phyloP scores from a whole-genome alignment of 2,888 invertebrate species.

The Drosophila lutescens region DNA sequence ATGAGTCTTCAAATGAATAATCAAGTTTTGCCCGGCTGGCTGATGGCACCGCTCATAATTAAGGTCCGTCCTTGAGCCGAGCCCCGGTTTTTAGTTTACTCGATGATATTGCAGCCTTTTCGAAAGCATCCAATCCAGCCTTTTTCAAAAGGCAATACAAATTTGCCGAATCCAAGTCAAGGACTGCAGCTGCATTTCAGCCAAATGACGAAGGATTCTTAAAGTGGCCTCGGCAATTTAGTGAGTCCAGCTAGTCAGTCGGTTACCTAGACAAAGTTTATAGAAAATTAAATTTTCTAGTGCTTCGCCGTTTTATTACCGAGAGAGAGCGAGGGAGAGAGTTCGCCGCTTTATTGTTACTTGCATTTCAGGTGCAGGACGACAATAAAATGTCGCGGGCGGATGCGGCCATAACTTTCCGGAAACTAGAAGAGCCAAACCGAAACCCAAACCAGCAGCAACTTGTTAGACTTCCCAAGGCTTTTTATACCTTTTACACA shows the following conservation, averaged over 20 bases:
- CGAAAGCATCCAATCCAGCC: conserved; percentile 5
- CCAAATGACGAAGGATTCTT: conserved; percentile 9
- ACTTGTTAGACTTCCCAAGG: conserved; percentile 48
- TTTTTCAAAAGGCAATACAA: conserved; percentile 27
- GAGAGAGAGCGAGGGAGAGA: no score
- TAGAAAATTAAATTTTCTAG: conserved; percentile 46
- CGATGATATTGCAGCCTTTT: conserved; percentile 49
- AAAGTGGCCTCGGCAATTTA: conserved; percentile 28
- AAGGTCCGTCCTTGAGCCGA: conserved; percentile 59
- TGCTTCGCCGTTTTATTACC: conserved; percentile 45
- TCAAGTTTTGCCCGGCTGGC: conserved; percentile 56
- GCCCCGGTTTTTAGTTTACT: conserved; percentile 11
- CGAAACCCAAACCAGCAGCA: conserved; percentile 45
- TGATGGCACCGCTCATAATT: conserved; percentile 54
- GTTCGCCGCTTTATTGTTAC: conserved; percentile 22
- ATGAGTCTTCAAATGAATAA: conserved; percentile 76
- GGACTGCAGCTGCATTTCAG: conserved; percentile 43
- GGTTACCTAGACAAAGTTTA: conserved; percentile 26
- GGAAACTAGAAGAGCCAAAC: conserved; percentile 40
- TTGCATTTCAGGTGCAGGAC: conserved; percentile 47
- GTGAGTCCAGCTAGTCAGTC: background rate
- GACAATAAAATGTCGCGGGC: conserved; percentile 62
- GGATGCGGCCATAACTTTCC: conserved; percentile 44
- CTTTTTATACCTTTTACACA: no score
- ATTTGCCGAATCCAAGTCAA: conserved; percentile 55